Conservation (phyloP, 2,888 invertebrate genomes). For the Chymomyza amoena region DNA sequence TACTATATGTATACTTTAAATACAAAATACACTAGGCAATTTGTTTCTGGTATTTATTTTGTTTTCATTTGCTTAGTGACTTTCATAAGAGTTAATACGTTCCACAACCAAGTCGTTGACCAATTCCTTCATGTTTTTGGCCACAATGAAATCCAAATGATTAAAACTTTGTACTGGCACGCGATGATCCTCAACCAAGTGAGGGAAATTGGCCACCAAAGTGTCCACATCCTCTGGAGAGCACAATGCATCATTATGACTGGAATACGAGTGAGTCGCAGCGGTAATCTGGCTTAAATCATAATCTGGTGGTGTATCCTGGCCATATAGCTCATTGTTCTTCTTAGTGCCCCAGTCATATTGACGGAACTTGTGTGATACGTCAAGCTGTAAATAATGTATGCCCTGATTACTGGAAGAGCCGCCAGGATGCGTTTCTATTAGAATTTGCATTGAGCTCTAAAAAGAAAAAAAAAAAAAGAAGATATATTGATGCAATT, state of each 20-base stretch:
- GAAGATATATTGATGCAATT: background rate
- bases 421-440: slow-evolving; percentile 74
- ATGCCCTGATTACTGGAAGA: slow-evolving; percentile 73
- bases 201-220: slow-evolving; percentile 46
- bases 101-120: slow-evolving; percentile 65
- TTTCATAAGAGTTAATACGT: slow-evolving; percentile 49
- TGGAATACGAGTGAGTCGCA: slow-evolving; percentile 67
- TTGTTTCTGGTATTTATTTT: background rate
- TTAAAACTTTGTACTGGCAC: slow-evolving; percentile 68
- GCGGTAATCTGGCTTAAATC: slow-evolving; percentile 66
- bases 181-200: slow-evolving; percentile 66
- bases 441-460: slow-evolving; percentile 58
- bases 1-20: background rate
- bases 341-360: slow-evolving; percentile 69
- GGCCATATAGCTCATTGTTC: slow-evolving; percentile 59
- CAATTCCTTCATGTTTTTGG: slow-evolving; percentile 62
- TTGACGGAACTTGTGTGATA: slow-evolving; percentile 66
- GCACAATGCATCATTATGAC: slow-evolving; percentile 69
- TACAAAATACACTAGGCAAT: background rate
- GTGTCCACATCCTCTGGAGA: slow-evolving; percentile 66
- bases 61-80: slow-evolving; percentile 1
- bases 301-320: slow-evolving; percentile 66
- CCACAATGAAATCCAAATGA: slow-evolving; percentile 74
- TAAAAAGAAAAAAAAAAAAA: slow-evolving; percentile 13
- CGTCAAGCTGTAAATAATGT: slow-evolving; percentile 66